These are phyloP conservation scores for Silurus lanzhouensis DNA, from an alignment of 2,797 vertebrate genomes.

Conservation along the genomic window DNA sequence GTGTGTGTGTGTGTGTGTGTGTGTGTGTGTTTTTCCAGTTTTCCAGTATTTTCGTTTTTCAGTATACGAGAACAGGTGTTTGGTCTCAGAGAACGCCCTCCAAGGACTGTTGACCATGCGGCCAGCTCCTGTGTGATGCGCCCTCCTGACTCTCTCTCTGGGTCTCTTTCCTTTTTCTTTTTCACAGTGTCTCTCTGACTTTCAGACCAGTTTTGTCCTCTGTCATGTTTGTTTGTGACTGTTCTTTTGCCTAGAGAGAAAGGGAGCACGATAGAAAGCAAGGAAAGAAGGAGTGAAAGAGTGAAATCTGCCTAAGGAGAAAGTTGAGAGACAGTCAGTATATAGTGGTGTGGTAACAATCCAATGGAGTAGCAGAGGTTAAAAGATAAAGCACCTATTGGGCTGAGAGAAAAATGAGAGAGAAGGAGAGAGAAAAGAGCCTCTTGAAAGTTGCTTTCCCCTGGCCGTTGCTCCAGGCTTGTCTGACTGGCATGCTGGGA, in stretches of 20 bases:
- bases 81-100: slow-evolving; percentile 57
- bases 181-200: slow-evolving; percentile 42
- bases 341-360: slow-evolving; percentile 11
- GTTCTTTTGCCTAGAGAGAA: slow-evolving; percentile 57
- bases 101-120: slow-evolving; percentile 58
- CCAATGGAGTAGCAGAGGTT: slow-evolving; percentile 19
- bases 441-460: slow-evolving; percentile 54
- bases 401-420: not conserved
- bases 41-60: slow-evolving; percentile 46
- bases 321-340: slow-evolving; percentile 21
- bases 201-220: slow-evolving; percentile 42
- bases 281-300: slow-evolving; percentile 40
- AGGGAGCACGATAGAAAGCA: slow-evolving; percentile 65
- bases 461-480: slow-evolving; percentile 60
- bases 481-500: slow-evolving; percentile 63
- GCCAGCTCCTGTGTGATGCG: slow-evolving; percentile 52
- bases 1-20: slow-evolving; percentile 41
- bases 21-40: slow-evolving; percentile 33
- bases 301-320: not conserved
- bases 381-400: slow-evolving; percentile 14
- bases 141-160: slow-evolving; percentile 35
- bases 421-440: slow-evolving; percentile 8
- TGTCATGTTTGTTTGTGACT: slow-evolving; percentile 50
- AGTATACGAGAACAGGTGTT: slow-evolving; percentile 60
- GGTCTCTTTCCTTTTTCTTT: slow-evolving; percentile 29